These are phyloP conservation scores for Eubasilissa splendida DNA, from an alignment of 2,888 invertebrate genomes.

Conservation along the genomic window DNA sequence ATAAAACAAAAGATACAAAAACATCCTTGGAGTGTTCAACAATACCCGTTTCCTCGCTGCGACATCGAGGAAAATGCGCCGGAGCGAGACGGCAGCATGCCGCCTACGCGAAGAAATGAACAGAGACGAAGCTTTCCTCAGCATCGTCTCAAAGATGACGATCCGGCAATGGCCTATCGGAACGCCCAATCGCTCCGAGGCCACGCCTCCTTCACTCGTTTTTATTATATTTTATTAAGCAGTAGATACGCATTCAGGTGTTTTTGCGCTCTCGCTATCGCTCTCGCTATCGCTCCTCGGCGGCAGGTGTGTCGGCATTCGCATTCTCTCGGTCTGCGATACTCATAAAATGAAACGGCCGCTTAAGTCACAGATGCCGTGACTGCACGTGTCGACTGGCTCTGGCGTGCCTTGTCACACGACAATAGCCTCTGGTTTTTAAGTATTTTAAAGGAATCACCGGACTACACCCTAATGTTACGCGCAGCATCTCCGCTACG, in stretches of 20 bases:
- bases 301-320: conserved; percentile 50
- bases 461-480: too few relatives aligned
- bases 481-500: too few relatives aligned
- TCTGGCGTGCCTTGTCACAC: not conserved
- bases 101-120: conserved; percentile 17
- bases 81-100: conserved; percentile 45
- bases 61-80: conserved; percentile 40
- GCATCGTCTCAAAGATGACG: conserved; percentile 33
- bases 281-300: conserved; percentile 36
- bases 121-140: conserved; percentile 33
- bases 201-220: conserved; percentile 51
- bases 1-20: conserved; percentile 58
- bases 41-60: conserved; percentile 40
- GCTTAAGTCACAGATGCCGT: conserved; percentile 33
- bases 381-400: conserved; percentile 20
- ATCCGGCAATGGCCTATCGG: conserved; percentile 29
- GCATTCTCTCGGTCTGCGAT: conserved; percentile 33
- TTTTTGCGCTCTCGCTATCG: conserved; percentile 41
- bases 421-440: too few relatives aligned
- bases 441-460: too few relatives aligned
- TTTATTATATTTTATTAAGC: conserved; percentile 46
- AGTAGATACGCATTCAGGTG: conserved; percentile 21
- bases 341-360: conserved; percentile 43
- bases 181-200: conserved; percentile 51
- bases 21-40: conserved; percentile 49